Evolutionary conservation across 2,113 vertebrate genomes (phyloP).

Genomic region (Patagioenas fasciata): DNA sequence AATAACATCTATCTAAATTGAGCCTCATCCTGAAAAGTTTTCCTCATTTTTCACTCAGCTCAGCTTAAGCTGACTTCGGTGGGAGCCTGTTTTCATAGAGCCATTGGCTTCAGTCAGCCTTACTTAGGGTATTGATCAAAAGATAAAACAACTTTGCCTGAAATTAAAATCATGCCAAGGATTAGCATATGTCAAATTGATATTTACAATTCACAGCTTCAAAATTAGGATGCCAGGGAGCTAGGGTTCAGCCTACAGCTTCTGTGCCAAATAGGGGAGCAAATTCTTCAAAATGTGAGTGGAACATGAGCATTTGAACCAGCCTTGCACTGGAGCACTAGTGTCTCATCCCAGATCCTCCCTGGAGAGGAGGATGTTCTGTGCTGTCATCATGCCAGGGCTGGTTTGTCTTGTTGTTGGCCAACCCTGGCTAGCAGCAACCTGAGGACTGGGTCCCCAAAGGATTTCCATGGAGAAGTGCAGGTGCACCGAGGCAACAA

Average conservation of each 20-base stretch:
- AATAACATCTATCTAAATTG: not conserved
- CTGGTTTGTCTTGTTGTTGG: not conserved
- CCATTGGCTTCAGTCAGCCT: not conserved
- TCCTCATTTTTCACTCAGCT: not conserved
- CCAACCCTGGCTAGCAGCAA: not conserved
- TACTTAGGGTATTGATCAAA: not conserved
- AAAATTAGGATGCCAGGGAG: not conserved
- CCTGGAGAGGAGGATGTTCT: not conserved
- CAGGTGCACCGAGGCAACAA: fast-evolving
- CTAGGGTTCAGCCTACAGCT: not conserved
- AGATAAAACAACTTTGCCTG: not conserved
- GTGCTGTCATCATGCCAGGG: not conserved
- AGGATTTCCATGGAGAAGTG: not conserved
- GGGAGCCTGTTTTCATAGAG: not conserved
- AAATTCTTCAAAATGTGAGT: not conserved
- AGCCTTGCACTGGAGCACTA: not conserved
- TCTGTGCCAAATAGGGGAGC: not conserved
- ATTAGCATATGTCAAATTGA: not conserved
- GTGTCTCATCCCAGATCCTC: not conserved
- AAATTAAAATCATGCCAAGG: slow-evolving; percentile 20
- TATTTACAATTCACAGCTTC: not conserved
- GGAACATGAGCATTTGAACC: not conserved
- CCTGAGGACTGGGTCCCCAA: fast-evolving
- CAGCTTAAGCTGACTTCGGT: not conserved
- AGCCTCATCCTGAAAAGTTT: not conserved